phyloP scores from a whole-genome alignment of 2,888 invertebrate species.

The Drosophila pegasa region DNA sequence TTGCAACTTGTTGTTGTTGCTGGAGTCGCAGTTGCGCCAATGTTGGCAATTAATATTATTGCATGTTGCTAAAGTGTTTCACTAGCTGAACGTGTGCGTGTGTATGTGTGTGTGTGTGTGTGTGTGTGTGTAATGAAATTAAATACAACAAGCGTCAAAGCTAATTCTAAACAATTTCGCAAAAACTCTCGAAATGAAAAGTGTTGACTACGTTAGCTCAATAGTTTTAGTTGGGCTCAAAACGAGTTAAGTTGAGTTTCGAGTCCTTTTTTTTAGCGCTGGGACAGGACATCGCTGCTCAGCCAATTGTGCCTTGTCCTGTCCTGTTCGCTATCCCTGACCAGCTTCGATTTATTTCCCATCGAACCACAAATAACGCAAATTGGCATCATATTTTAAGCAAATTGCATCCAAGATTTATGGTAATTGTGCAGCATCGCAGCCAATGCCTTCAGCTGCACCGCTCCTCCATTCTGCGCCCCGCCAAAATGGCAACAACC shows the following conservation, averaged over 20 bases:
- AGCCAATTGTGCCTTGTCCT: slow-evolving; percentile 25
- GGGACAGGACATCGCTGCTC: background rate
- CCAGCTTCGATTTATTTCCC: slow-evolving; percentile 77
- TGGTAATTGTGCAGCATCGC: slow-evolving; percentile 78
- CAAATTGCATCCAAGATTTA: slow-evolving; percentile 81
- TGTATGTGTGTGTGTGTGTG: slow-evolving; percentile 19
- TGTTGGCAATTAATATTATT: slow-evolving; percentile 79
- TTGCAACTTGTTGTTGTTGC: slow-evolving; percentile 28
- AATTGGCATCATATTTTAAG: slow-evolving; percentile 82
- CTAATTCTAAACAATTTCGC: slow-evolving; percentile 70
- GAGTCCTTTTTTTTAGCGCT: background rate
- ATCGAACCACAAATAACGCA: slow-evolving; percentile 82
- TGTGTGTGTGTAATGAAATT: slow-evolving; percentile 68
- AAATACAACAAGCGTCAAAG: slow-evolving; percentile 75
- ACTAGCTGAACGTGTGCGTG: slow-evolving; percentile 25
- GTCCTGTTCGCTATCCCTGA: slow-evolving; percentile 36
- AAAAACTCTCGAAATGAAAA: slow-evolving; percentile 28
- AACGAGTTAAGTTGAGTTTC: background rate
- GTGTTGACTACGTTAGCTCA: slow-evolving; percentile 15
- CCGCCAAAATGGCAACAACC: slow-evolving; percentile 39
- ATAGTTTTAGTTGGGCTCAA: slow-evolving; percentile 11
- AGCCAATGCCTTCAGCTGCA: slow-evolving; percentile 50
- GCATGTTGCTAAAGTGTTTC: slow-evolving; percentile 62
- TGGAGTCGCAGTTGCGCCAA: slow-evolving; percentile 67
- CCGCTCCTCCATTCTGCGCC: slow-evolving; percentile 1